Base-by-base conservation (phyloP, 1,140 invertebrate species). In the Dreissena rostriformis region DNA sequence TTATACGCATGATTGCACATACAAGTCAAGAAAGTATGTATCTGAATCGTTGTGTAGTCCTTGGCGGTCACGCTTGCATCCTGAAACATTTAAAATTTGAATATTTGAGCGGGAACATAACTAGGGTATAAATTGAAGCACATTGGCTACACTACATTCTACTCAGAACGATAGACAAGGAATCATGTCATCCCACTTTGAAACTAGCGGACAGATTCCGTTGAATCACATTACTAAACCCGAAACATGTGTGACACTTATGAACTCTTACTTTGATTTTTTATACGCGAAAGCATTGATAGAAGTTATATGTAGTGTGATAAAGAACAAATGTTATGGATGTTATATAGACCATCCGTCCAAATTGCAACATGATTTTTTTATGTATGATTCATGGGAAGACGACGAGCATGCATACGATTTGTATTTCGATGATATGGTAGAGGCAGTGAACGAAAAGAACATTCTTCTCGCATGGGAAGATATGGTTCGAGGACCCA, bases 231-330 rank as follows among this genome's bases (percentile, higher is more conserved):
- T 7, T 4, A 8, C 57, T 61, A 15, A 39, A 63, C 57, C 74
- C 15, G 11, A 29, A 63, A 76, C 74, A 8, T 61, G 74, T 53
- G 74, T 76, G 1, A 63, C 65, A 61, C 19, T 77, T 24, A 77
- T 77, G 74, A 78, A 78, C 24, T 78, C 76, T 8, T 78, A 78
- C 65, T 78, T 78, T 68, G 14, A 78, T 26, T 78, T 78, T 68
- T 24, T 78, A 24, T 78, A 78, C 51, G 76, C 76, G 29, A 66
- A 78, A 39, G 76, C 76, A 15, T 22, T 78, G 26, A 2, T 67
- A 29, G 39, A 24, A 26, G 76, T 78, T 51, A 78, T 53, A 68
- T 7, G 53, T 66, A 24, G 28, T 12, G 76, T 55, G 26, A 53
- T 78, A 22, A 67, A 68, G 24, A 78, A 68, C 11, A 78, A 68